A percentile compares a stretch with the other conserved stretches of the same genome.
phyloP scores from a whole-genome alignment of 2,797 vertebrate genomes.

The Caiman crocodilus region DNA sequence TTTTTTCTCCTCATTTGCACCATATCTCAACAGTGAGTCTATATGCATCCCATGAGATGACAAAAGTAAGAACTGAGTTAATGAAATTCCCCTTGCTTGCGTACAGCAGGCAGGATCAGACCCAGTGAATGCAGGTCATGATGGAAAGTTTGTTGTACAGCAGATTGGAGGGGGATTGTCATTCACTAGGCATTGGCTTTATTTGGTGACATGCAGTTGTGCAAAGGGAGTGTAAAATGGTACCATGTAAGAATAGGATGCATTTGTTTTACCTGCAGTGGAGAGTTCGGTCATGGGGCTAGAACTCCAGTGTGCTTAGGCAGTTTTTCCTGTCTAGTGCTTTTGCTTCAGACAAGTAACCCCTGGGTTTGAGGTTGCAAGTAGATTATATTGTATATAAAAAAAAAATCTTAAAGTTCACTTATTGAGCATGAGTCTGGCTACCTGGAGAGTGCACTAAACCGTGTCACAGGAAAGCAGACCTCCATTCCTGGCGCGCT shows the following conservation, averaged over 20 bases:
- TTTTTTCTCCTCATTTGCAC: neutral
- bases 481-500: neutral
- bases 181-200: neutral
- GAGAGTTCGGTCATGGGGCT: neutral
- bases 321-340: neutral
- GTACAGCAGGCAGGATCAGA: too few relatives aligned
- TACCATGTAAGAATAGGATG: too few relatives aligned
- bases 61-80: neutral
- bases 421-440: neutral
- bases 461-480: neutral
- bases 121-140: too few relatives aligned
- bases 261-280: neutral
- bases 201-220: neutral
- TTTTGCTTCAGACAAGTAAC: neutral
- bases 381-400: neutral
- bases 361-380: neutral
- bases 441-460: neutral
- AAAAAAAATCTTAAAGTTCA: neutral
- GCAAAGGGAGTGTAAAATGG: fast-evolving
- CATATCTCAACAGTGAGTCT: neutral
- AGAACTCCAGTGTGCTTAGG: neutral
- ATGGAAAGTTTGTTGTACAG: fast-evolving
- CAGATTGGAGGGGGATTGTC: too few relatives aligned
- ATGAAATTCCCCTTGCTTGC: neutral
- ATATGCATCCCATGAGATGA: neutral